Evolutionary conservation across 2,797 vertebrate species (phyloP), one percentile per base, ranked within the genome.

Genomic region (Neosilurus mollespiculum): DNA sequence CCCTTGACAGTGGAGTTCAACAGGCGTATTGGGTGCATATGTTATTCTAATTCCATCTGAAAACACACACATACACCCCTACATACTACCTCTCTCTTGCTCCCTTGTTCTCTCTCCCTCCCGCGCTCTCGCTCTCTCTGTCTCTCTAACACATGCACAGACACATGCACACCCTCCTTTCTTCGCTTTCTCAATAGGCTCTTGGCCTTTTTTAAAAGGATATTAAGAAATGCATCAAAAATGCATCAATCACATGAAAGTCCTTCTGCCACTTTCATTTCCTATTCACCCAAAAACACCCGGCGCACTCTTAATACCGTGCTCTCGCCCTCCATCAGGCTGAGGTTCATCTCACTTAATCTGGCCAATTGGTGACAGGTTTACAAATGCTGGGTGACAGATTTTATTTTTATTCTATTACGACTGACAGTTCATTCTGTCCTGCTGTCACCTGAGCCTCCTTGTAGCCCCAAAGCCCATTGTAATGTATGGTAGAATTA

Each of bases 231-330:
- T 64, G 81, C 77, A 87, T 86, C 66, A 86, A 83, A 88, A 85
- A 81, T 71, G 61, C 84, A 87, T 89, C 81, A 86, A 82, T 87
- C 88, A 87, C 78, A 65, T 83, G 76, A 87, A 76, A 81, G 83
- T 84, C 83, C 80, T 77, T 79, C 80, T 76, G 72, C 83, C 72
- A 80, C 72, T 86, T 78, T 59, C 56, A 80, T 83, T 81, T 76
- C 70, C 78, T 77, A 83, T 84, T 84, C 83, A 86, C 34, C 58
- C 67, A 34, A 30, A 69, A 82, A 67, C 49, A 4, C 75, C 67
- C 24, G 9, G 70, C 30, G 0, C 49, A 65, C 66, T 70, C 73
- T 53, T 85, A 81, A 85, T 72, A 85, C 84, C 76, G 72, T 67
- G 64, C 64, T 26, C 73, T 78, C 81, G 8, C n/a, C 64, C 67